Conservation (phyloP, 2,888 invertebrate species). For the Caenorhabditis panamensis region DNA sequence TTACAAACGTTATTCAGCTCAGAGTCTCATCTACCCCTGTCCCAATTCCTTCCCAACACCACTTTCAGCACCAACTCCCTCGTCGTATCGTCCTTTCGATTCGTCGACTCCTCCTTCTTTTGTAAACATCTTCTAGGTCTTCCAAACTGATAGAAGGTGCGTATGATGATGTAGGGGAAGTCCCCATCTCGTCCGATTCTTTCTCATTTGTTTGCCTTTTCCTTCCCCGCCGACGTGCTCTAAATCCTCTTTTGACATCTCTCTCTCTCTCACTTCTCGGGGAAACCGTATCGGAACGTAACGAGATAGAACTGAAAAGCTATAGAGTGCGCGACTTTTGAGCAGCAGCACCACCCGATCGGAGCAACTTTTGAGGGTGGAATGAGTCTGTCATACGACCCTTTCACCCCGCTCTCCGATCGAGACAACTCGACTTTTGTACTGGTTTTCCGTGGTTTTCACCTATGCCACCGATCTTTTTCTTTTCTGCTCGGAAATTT, state of each 20-base stretch:
- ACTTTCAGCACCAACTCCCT: too few species aligned
- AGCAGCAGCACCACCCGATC: not conserved
- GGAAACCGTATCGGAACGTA: constrained; percentile 14
- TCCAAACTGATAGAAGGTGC: not conserved
- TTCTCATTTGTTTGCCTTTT: constrained; percentile 6
- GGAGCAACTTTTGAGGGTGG: constrained; percentile 8
- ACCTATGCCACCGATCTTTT: not conserved
- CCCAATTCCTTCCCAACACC: too few species aligned
- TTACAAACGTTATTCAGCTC: too few species aligned
- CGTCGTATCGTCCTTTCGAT: not conserved
- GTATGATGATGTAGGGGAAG: constrained; percentile 12
- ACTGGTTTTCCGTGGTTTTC: constrained; percentile 26
- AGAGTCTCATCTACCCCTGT: too few species aligned
- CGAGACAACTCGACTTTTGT: constrained; percentile 9
- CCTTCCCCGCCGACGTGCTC: constrained; percentile 21
- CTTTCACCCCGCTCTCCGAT: not conserved
- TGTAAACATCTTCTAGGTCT: not conserved
- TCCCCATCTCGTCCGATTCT: constrained; percentile 11
- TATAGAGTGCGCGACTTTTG: not conserved
- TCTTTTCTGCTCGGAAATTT: not conserved
- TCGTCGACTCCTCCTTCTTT: constrained; percentile 29
- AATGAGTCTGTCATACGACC: constrained; percentile 31
- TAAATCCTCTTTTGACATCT: constrained; percentile 53
- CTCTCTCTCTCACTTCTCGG: constrained; percentile 7
- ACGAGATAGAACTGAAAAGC: not conserved